Conservation (phyloP, 1,140 invertebrate genomes). For the Drosophila guanche region DNA sequence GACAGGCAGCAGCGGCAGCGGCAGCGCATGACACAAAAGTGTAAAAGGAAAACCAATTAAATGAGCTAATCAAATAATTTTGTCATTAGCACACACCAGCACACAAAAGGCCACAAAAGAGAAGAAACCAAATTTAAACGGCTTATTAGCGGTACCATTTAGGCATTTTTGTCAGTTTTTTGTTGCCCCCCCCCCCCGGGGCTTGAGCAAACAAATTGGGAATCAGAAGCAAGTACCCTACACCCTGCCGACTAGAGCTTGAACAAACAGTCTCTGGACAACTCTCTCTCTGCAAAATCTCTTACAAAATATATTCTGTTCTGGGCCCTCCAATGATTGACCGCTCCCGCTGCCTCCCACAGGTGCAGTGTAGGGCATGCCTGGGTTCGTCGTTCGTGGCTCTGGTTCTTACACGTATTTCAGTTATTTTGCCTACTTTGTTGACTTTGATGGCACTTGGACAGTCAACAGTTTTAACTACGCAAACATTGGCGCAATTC, state of each 20-base stretch:
- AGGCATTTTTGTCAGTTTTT: slow-evolving; percentile 55
- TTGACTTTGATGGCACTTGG: slow-evolving; percentile 21
- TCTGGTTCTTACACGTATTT: not conserved
- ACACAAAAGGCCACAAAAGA: slow-evolving; percentile 14
- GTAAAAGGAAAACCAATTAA: slow-evolving; percentile 73
- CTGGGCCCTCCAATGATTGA: no score
- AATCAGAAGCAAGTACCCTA: slow-evolving; percentile 9
- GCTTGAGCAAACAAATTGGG: slow-evolving; percentile 10
- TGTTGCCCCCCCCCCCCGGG: no score
- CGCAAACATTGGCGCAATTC: slow-evolving; percentile 60
- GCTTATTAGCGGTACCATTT: slow-evolving; percentile 76
- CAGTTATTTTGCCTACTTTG: slow-evolving; percentile 27
- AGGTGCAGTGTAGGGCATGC: slow-evolving; percentile 5
- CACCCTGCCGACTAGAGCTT: no score
- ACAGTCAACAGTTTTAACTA: slow-evolving; percentile 69
- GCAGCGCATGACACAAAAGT: slow-evolving; percentile 60
- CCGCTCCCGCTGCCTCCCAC: no score
- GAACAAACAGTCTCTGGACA: no score
- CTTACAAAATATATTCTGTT: no score
- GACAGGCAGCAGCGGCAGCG: slow-evolving; percentile 12
- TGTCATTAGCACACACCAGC: slow-evolving; percentile 62
- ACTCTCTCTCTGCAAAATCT: no score
- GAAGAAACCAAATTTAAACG: slow-evolving; percentile 63
- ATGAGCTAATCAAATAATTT: slow-evolving; percentile 77
- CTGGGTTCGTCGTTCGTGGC: not conserved